These are phyloP conservation scores for Misgurnus mizolepis DNA, from an alignment of 2,113 vertebrate genomes.

Conservation along the genomic window DNA sequence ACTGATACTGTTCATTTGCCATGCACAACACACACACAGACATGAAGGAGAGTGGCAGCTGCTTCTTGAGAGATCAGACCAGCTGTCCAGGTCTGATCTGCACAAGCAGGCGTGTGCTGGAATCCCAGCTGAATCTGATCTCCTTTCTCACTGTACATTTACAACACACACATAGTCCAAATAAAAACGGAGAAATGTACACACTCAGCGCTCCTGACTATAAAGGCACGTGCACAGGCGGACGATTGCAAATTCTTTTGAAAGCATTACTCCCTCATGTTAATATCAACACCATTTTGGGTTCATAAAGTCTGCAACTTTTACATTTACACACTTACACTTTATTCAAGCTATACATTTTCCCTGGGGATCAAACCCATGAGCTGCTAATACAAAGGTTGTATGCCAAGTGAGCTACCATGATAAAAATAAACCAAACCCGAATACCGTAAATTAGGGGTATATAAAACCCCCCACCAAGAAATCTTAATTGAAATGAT, in stretches of 20 bases:
- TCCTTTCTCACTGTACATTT: constrained; percentile 52
- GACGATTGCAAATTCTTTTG: background rate
- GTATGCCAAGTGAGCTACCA: too few relatives aligned
- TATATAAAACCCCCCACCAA: too few relatives aligned
- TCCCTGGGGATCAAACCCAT: too few relatives aligned
- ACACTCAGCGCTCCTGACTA: constrained; percentile 29
- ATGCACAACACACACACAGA: constrained; percentile 17
- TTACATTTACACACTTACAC: too few relatives aligned
- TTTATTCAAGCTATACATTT: too few relatives aligned
- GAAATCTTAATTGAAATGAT: too few relatives aligned
- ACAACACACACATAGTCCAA: constrained; percentile 15
- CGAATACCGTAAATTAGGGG: too few relatives aligned
- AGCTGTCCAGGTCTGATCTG: constrained; percentile 70
- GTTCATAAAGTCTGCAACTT: too few relatives aligned
- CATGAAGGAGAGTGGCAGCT: constrained; percentile 67
- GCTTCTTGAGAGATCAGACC: constrained; percentile 57
- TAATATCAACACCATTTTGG: too few relatives aligned
- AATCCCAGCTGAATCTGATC: constrained; percentile 71
- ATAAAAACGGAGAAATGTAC: constrained; percentile 33
- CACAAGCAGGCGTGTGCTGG: constrained; percentile 74
- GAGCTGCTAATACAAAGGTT: too few relatives aligned
- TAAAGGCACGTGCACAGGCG: background rate
- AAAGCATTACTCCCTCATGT: background rate
- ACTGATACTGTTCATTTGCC: constrained; percentile 17
- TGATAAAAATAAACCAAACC: too few relatives aligned